Evolutionary conservation across 2,113 vertebrate species (phyloP).

Genomic region (Nycticorax nycticorax): DNA sequence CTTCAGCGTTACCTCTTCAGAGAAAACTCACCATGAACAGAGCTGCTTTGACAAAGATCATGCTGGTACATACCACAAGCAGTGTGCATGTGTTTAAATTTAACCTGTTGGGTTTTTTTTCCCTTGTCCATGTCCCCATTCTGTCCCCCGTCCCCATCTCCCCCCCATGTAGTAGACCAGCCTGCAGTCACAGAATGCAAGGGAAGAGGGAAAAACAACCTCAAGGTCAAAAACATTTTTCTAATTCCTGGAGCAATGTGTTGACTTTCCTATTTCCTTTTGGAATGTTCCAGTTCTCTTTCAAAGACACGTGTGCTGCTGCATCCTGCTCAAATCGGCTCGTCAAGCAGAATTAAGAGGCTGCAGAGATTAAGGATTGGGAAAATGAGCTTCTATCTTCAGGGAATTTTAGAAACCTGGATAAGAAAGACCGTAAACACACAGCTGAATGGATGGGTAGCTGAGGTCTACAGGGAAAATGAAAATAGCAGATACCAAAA

Average conservation of each 20-base stretch:
- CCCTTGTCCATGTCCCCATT: not conserved
- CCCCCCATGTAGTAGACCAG: not conserved
- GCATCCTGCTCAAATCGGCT: not conserved
- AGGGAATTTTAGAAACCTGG: not conserved
- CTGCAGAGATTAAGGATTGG: conserved; percentile 17
- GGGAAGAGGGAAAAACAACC: not conserved
- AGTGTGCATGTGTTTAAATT: not conserved
- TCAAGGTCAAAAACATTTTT: conserved; percentile 15
- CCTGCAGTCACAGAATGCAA: not conserved
- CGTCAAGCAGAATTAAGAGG: conserved; percentile 13
- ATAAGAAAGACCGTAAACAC: not conserved
- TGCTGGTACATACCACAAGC: not conserved
- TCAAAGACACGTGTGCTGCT: not conserved
- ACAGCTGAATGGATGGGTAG: not conserved
- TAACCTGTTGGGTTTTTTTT: not conserved
- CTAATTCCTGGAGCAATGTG: not conserved
- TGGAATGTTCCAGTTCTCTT: conserved; percentile 1
- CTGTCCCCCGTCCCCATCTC: no score
- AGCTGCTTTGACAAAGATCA: not conserved
- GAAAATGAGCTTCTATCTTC: not conserved
- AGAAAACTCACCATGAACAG: not conserved
- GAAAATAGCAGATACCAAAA: not conserved
- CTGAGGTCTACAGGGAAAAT: not conserved
- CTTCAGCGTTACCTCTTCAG: not conserved
- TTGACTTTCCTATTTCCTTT: conserved; percentile 30